These are phyloP conservation scores for Pampus argenteus DNA, from an alignment of 2,797 vertebrate species.

Conservation along the genomic window DNA sequence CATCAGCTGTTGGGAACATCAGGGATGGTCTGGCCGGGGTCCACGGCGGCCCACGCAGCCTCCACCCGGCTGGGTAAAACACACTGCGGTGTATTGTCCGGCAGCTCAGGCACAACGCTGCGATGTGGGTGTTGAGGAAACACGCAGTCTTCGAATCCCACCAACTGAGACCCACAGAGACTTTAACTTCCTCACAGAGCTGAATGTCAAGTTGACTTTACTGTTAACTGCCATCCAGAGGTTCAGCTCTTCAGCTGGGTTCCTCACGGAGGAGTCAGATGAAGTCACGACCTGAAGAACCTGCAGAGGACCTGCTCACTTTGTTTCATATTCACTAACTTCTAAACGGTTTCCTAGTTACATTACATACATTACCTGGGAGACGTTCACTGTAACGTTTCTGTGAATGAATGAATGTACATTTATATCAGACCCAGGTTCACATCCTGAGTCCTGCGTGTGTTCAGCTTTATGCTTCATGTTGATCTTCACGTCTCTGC, in stretches of 20 bases:
- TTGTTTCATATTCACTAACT: too few species aligned
- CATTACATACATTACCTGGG: too few species aligned
- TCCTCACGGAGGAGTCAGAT: not conserved
- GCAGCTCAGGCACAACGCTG: constrained; percentile 39
- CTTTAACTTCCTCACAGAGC: constrained; percentile 36
- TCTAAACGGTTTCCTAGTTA: too few species aligned
- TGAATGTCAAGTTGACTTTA: not conserved
- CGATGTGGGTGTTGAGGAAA: constrained; percentile 64
- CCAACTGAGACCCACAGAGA: constrained; percentile 8
- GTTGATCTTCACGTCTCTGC: too few species aligned
- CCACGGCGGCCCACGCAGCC: constrained; percentile 70
- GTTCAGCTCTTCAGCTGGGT: not conserved
- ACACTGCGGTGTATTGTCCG: constrained; percentile 74
- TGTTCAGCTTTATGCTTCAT: too few species aligned
- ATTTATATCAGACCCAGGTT: too few species aligned
- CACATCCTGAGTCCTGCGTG: too few species aligned
- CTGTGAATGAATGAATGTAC: too few species aligned
- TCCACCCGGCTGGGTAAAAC: constrained; percentile 33
- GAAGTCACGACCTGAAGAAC: not conserved
- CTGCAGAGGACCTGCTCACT: not conserved
- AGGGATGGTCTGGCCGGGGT: constrained; percentile 57
- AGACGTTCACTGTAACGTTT: too few species aligned
- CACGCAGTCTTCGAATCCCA: constrained; percentile 12
- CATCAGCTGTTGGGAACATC: constrained; percentile 63
- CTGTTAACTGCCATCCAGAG: not conserved